Base-by-base conservation (phyloP, 1,140 invertebrate species). In the Whitmania pigra region DNA sequence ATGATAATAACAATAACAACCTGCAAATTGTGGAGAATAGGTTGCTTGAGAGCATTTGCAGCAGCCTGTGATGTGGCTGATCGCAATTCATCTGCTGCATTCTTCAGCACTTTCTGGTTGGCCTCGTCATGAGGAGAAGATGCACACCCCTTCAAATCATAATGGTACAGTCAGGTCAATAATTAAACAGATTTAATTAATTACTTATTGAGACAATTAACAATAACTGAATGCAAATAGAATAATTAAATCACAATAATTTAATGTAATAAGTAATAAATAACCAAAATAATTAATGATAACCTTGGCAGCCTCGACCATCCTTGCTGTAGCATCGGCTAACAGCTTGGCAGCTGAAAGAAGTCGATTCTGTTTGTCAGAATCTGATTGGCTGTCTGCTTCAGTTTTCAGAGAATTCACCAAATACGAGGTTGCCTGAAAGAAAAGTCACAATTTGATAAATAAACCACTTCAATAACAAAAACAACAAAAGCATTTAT, bases 351-450 rank as follows among this genome's bases (percentile, higher is more conserved):
- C 80, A 55, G 78, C 84, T 0, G 92, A 92, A 57, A 97, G 81
- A 7, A 98, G 80, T 74, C 92, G 86, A 71, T 90, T 87, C 78
- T 98, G 94, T n/a, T 91, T 86, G 69, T 97, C 93, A 0, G 89
- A 88, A 81, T 94, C 92, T 0, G 89, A 87, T 76, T 93, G 88
- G 55, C 86, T 75, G 72, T 95, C 92, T 0, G 94, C 95, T 80
- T 97, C 92, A 22, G 89, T 89, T 73, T 95, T 94, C 74, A 96
- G 97, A 72, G 89, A 91, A 79, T 92, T 89, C 70, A 96, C 94
- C 2, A 97, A 84, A 69, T 92, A 88, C 0, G 93, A 91, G 0
- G 93, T 95, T 15, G 92, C 93, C 82, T 94, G 9, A 66, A 67
- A 25, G 71, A 49, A 72, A 22, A 49, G 43, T 17, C 9, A 49